phyloP scores from a whole-genome alignment of 2,797 vertebrate species.

The Crenichthys baileyi region DNA sequence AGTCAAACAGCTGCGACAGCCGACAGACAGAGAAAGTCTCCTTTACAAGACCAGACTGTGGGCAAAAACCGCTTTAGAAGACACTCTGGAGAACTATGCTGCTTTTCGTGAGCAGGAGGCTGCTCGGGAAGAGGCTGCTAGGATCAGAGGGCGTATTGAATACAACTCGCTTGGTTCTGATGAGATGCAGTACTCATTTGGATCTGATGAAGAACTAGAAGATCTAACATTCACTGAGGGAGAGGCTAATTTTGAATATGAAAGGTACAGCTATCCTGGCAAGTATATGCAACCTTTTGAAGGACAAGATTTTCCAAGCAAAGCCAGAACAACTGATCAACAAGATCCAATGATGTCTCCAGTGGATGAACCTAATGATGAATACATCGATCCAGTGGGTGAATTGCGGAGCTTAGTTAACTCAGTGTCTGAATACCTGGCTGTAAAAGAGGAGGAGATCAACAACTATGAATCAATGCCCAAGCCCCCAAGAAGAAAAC shows the following conservation, averaged over 20 bases:
- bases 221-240: conserved; percentile 77
- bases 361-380: conserved; percentile 79
- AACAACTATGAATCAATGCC: conserved; percentile 86
- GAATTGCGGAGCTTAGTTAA: conserved; percentile 92
- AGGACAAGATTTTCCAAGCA: conserved; percentile 44
- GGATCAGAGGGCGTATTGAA: conserved; percentile 70
- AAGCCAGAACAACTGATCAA: conserved; percentile 39
- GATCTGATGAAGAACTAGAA: conserved; percentile 88
- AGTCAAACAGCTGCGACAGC: conserved; percentile 59
- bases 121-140: conserved; percentile 65
- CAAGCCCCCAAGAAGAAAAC: conserved; percentile 76
- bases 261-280: conserved; percentile 69
- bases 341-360: conserved; percentile 73
- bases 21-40: conserved; percentile 82
- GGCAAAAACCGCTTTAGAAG: conserved; percentile 75
- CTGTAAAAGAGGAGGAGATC: conserved; percentile 95
- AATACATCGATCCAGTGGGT: conserved; percentile 87
- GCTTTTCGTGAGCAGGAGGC: conserved; percentile 78
- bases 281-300: conserved; percentile 44
- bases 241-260: conserved; percentile 72
- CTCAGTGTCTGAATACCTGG: conserved; percentile 94
- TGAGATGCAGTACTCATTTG: conserved; percentile 85
- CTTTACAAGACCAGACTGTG: conserved; percentile 88
- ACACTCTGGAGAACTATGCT: conserved; percentile 80
- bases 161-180: conserved; percentile 89